Conservation (phyloP, 2,888 invertebrate species). For the Digitonthophagus gazella region DNA sequence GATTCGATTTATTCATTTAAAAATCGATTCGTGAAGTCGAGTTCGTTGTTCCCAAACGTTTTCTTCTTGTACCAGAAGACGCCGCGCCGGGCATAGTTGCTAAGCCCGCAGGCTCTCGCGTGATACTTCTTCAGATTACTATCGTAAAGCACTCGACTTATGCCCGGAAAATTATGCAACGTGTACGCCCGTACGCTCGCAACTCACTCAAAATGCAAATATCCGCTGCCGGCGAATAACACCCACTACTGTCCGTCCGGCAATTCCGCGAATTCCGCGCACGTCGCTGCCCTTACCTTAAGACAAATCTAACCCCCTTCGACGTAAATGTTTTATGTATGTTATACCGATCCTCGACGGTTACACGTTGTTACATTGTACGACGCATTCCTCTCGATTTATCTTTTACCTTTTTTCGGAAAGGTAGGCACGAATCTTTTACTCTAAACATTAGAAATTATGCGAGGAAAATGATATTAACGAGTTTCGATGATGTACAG, state of each 20-base stretch:
- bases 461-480: neutral
- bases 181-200: slow-evolving; percentile 9
- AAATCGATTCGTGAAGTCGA: neutral
- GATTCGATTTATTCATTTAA: neutral
- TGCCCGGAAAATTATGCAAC: slow-evolving; percentile 14
- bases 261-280: slow-evolving; percentile 11
- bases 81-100: neutral
- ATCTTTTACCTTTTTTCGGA: too few relatives aligned
- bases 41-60: neutral
- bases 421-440: neutral
- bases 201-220: slow-evolving; percentile 18
- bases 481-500: neutral
- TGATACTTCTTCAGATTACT: slow-evolving; percentile 18
- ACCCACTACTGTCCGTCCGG: slow-evolving; percentile 8
- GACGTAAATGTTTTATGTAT: neutral
- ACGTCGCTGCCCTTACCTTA: neutral
- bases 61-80: neutral
- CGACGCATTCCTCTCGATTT: neutral
- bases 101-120: neutral
- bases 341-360: neutral
- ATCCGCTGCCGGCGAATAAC: slow-evolving; percentile 12
- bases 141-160: slow-evolving; percentile 17
- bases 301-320: neutral
- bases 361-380: neutral
- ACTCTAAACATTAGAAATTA: neutral